phyloP scores from a whole-genome alignment of 2,888 invertebrate genomes.

The Ceramica pisi region DNA sequence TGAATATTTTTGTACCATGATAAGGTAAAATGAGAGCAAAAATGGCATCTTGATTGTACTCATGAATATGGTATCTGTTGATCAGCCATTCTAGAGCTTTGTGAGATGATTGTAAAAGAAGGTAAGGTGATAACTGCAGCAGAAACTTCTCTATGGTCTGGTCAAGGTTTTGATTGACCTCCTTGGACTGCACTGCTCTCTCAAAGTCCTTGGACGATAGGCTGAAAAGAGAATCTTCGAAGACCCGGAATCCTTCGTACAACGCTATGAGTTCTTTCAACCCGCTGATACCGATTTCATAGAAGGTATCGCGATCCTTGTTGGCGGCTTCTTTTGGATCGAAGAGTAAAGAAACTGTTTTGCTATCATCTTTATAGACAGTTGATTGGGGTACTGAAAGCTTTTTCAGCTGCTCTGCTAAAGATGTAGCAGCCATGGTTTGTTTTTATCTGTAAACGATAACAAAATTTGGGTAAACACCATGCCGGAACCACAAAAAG shows the following conservation, averaged over 20 bases:
- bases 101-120: slow-evolving; percentile 95
- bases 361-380: slow-evolving; percentile 92
- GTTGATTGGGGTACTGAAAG: slow-evolving; percentile 94
- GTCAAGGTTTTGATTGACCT: slow-evolving; percentile 95
- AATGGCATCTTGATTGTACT: slow-evolving; percentile 96
- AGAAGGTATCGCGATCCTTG: slow-evolving; percentile 96
- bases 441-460: slow-evolving; percentile 31
- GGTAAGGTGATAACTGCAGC: slow-evolving; percentile 96
- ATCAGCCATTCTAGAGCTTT: slow-evolving; percentile 99
- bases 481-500: slow-evolving; percentile 8
- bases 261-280: slow-evolving; percentile 95
- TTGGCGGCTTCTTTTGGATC: slow-evolving; percentile 97
- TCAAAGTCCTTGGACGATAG: slow-evolving; percentile 94
- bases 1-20: slow-evolving; percentile 97
- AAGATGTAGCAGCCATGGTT: slow-evolving; percentile 91
- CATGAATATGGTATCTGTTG: slow-evolving; percentile 96
- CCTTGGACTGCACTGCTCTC: slow-evolving; percentile 94
- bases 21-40: slow-evolving; percentile 96
- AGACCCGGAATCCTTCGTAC: slow-evolving; percentile 93
- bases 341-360: slow-evolving; percentile 96
- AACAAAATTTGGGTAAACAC: slow-evolving; percentile 1
- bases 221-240: slow-evolving; percentile 94
- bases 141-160: slow-evolving; percentile 95
- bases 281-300: slow-evolving; percentile 96
- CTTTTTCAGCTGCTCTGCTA: slow-evolving; percentile 94